A percentile compares a stretch with the other conserved stretches of the same genome.
These are phyloP conservation scores for Podilymbus podiceps DNA, from an alignment of 2,113 vertebrate species.

Conservation along the genomic window DNA sequence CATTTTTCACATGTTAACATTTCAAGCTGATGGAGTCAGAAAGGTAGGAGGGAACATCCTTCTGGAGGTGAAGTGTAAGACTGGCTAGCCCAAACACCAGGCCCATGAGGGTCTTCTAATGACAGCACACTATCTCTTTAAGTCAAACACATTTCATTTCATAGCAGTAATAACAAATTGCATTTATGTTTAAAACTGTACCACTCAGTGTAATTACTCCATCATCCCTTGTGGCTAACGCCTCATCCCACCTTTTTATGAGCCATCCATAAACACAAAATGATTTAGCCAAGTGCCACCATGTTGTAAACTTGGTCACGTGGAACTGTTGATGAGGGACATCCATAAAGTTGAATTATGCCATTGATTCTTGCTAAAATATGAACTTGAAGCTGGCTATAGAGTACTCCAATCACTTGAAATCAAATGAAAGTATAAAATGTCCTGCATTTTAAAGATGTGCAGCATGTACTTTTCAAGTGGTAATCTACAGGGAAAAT, in stretches of 20 bases:
- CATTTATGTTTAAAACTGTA: not conserved
- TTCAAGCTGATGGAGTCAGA: not conserved
- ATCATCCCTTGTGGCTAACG: not conserved
- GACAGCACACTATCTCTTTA: not conserved
- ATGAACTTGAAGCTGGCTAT: constrained; percentile 28
- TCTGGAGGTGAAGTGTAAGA: not conserved
- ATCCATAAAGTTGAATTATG: constrained; percentile 50
- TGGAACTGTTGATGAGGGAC: not conserved
- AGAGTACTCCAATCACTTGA: constrained; percentile 5
- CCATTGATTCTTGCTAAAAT: constrained; percentile 41
- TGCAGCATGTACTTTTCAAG: constrained; percentile 22
- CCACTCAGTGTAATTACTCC: constrained; percentile 19
- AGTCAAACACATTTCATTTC: not conserved
- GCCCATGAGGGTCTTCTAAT: not conserved
- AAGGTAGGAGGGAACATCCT: not conserved
- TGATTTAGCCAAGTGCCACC: not conserved
- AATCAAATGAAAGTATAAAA: constrained; percentile 30
- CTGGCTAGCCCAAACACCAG: not conserved
- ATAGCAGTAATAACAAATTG: not conserved
- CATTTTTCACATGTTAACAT: not conserved
- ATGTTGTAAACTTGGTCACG: not conserved
- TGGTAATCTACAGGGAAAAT: constrained; percentile 26
- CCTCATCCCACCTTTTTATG: not conserved
- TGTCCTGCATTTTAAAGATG: not conserved
- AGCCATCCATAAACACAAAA: constrained; percentile 26